Evolutionary conservation across 2,888 invertebrate species (phyloP), one percentile per base, ranked within the genome.

Genomic region (Parasteatoda lunata): DNA sequence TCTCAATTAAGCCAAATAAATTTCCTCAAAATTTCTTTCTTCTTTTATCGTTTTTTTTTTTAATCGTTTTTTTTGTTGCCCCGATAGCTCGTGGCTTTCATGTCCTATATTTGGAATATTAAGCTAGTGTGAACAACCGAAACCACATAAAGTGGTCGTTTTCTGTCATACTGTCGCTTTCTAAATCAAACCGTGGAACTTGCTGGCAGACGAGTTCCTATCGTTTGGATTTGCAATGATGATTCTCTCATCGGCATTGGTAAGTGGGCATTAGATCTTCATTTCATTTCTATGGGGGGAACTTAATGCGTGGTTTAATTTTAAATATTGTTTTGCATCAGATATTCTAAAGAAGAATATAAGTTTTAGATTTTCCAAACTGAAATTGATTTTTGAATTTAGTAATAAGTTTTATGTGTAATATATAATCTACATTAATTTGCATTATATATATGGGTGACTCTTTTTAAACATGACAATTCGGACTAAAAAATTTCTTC

Each of bases 161-260:
- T 59, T 59, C n/a, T 59, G 59, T 59, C 59, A n/a, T 9, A 59
- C 59, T 59, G 59, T 59, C 59, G 59, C 59, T 59, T 59, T 59
- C 59, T 59, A n/a, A 59, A 59, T 59, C 59, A 59, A 59, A 59
- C 59, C 9, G 9, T 7, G 11, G 8, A 59, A 59, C 59, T 30
- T 30, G 59, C 11, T 59, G 11, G 59, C 59, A 59, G 59, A 11
- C 59, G 59, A 59, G 9, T 59, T 59, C 30, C 59, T 13, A 9
- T 11, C 7, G 59, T 5, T 9, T 59, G 59, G 59, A 59, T 13
- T 7, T n/a, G 30, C 30, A 30, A 59, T 59, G 59, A 7, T 6
- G 9, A 9, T 59, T 8, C 59, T 59, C n/a, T 59, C 59, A 13
- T n/a, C 59, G 8, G 59, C 59, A 59, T 13, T 11, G 59, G 59